Conservation (phyloP, 2,888 invertebrate species). For the Drosophila mimetica region DNA sequence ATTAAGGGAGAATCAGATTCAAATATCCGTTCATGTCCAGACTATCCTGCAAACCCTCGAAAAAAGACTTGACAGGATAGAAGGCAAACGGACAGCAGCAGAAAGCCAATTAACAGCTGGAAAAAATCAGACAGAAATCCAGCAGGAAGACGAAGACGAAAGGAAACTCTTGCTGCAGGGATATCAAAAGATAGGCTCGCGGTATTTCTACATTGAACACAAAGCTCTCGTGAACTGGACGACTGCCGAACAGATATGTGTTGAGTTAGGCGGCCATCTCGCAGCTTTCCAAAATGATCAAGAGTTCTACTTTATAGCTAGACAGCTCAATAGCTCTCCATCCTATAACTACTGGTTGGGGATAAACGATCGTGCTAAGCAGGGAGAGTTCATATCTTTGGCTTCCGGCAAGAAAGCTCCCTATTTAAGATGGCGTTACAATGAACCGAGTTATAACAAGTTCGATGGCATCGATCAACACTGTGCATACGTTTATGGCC, state of each 20-base stretch:
- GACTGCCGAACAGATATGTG: neutral
- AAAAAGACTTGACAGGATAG: neutral
- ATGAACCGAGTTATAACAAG: constrained; percentile 1
- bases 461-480: too few species aligned
- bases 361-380: neutral
- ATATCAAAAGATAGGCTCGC: neutral
- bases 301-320: neutral
- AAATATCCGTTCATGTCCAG: neutral
- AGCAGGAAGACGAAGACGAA: neutral
- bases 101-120: neutral
- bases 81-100: neutral
- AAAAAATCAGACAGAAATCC: neutral
- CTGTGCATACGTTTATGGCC: neutral
- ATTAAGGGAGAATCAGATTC: neutral
- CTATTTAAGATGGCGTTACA: neutral
- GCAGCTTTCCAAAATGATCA: neutral
- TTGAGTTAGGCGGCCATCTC: neutral
- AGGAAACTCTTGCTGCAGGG: neutral
- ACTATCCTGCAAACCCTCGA: neutral
- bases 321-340: neutral
- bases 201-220: constrained; percentile 6
- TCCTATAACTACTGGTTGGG: constrained; percentile 2
- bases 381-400: neutral
- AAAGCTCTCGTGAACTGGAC: too few species aligned
- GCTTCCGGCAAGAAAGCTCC: neutral